Percentiles rank a stretch among this genome's conserved stretches.
Evolutionary conservation across 92 coral and sea anemone species (phyloP).

Genomic region (Zoanthus sociatus): DNA sequence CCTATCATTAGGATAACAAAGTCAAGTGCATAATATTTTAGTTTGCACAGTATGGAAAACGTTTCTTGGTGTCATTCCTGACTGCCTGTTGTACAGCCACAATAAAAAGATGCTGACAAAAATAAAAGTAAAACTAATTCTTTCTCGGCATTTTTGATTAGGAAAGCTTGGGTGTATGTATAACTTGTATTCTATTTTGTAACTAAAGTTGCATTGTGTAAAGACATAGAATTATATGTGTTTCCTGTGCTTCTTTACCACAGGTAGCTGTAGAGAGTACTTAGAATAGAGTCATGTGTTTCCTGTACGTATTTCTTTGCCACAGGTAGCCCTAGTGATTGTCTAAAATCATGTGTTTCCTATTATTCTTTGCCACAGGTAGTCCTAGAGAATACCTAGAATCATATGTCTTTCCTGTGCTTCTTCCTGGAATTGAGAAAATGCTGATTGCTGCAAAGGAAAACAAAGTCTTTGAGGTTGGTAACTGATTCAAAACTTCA

Average conservation of each 20-base stretch:
- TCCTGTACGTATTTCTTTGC: background rate
- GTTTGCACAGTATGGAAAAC: too few species aligned
- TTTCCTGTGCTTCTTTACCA: conserved; percentile 77
- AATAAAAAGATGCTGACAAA: too few species aligned
- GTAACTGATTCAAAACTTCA: background rate
- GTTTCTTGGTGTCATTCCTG: too few species aligned
- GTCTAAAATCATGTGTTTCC: conserved; percentile 88
- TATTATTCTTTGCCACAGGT: conserved; percentile 60
- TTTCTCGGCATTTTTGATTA: too few species aligned
- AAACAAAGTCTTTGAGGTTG: conserved; percentile 98
- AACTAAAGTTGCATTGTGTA: too few species aligned
- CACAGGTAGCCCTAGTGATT: conserved; percentile 91
- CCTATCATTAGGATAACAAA: too few species aligned
- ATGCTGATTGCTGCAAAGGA: conserved; percentile 93
- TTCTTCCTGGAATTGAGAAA: conserved; percentile 92
- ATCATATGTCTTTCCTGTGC: conserved; percentile 86
- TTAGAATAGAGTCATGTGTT: background rate
- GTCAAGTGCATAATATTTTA: too few species aligned
- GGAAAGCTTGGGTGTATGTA: too few species aligned
- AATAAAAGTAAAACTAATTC: too few species aligned
- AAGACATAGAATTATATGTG: conserved; percentile 77
- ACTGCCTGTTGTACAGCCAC: too few species aligned
- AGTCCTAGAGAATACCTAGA: conserved; percentile 92
- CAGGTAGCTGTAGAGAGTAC: background rate
- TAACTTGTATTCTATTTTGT: too few species aligned